phyloP scores from a whole-genome alignment of 2,888 invertebrate species.

The Lutraria lutraria region DNA sequence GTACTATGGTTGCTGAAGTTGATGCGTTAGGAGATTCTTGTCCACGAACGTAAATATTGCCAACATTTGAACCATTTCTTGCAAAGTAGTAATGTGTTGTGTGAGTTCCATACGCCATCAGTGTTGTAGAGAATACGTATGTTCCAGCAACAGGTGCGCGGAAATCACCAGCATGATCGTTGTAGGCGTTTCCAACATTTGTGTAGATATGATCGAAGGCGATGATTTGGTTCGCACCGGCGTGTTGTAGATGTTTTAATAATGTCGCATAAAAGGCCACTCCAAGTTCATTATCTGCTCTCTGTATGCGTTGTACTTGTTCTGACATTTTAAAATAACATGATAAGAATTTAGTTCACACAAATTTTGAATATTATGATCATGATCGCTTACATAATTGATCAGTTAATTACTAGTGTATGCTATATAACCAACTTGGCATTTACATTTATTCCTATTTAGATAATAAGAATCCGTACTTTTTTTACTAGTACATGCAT shows the following conservation, averaged over 20 bases:
- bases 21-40: not conserved
- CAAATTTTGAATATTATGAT: not conserved
- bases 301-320: not conserved
- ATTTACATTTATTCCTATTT: too few species aligned
- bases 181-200: constrained; percentile 24
- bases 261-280: constrained; percentile 20
- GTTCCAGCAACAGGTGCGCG: constrained; percentile 37
- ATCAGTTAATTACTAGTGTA: not conserved
- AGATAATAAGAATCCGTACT: too few species aligned
- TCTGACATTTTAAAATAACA: not conserved
- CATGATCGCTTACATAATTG: not conserved
- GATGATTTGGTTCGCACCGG: constrained; percentile 20
- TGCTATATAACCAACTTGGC: too few species aligned
- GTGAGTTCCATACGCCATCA: constrained; percentile 18
- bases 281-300: not conserved
- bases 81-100: constrained; percentile 12
- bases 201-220: constrained; percentile 11
- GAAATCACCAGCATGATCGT: constrained; percentile 31
- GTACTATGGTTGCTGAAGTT: not conserved
- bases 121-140: constrained; percentile 32
- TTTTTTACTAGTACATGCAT: too few species aligned
- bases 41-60: constrained; percentile 5
- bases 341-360: not conserved
- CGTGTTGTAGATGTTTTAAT: not conserved
- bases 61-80: not conserved